These are phyloP conservation scores for Phodopus roborovskii DNA, from an alignment of 2,113 vertebrate genomes.

Conservation along the genomic window DNA sequence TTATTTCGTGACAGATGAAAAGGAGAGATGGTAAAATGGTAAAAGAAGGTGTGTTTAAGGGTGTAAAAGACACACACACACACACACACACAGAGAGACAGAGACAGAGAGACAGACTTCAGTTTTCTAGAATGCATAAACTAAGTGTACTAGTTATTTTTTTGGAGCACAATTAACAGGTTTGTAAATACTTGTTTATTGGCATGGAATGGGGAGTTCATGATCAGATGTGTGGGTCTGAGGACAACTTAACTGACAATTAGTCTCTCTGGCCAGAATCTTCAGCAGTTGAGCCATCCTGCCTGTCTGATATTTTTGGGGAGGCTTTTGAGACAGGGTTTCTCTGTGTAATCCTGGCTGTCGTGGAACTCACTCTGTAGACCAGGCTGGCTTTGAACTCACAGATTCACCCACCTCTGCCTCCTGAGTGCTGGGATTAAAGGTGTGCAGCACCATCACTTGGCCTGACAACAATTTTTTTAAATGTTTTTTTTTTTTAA, in stretches of 20 bases:
- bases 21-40: conserved; percentile 45
- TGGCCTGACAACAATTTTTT: neutral
- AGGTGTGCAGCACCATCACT: no score
- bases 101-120: neutral
- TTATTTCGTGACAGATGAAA: conserved; percentile 70
- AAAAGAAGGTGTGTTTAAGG: conserved; percentile 53
- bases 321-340: neutral
- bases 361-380: neutral
- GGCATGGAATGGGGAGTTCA: no score
- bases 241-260: no score
- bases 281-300: neutral
- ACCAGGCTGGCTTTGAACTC: neutral
- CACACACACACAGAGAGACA: no score
- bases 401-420: neutral
- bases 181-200: neutral
- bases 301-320: neutral
- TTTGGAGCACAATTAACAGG: neutral
- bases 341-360: neutral
- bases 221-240: neutral
- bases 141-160: neutral
- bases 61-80: conserved; percentile 8
- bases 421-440: neutral
- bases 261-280: neutral
- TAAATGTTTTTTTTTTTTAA: no score
- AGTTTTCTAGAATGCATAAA: conserved; percentile 58